Evolutionary conservation across 1,140 invertebrate genomes (phyloP).

Genomic region (Brachionus asplanchnoidis): DNA sequence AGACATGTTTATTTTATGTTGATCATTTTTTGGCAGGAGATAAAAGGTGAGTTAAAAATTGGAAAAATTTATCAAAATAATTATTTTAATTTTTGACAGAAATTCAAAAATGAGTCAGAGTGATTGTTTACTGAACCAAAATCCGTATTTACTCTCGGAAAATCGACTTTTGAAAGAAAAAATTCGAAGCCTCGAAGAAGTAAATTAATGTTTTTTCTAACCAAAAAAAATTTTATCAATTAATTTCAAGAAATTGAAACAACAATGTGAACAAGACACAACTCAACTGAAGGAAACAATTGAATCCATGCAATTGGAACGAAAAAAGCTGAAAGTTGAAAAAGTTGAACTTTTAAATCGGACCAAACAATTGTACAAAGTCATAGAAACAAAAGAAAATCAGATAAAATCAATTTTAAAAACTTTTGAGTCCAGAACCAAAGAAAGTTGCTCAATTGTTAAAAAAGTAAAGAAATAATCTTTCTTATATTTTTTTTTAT

Average conservation of each 20-base stretch:
- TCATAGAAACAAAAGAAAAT: slow-evolving; percentile 30
- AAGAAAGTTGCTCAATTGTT: neutral
- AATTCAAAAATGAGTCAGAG: neutral
- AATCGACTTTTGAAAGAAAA: slow-evolving; percentile 9
- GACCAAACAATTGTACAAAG: slow-evolving; percentile 17
- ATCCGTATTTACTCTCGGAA: slow-evolving; percentile 5
- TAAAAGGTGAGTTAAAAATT: neutral
- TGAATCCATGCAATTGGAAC: neutral
- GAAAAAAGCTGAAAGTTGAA: slow-evolving; percentile 17
- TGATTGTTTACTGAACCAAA: neutral
- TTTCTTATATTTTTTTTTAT: no score
- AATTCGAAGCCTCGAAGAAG: neutral
- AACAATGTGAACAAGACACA: neutral
- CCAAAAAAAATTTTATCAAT: neutral
- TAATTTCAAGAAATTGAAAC: neutral
- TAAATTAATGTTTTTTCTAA: neutral
- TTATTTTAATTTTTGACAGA: neutral
- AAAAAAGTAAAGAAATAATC: neutral
- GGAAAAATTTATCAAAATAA: neutral
- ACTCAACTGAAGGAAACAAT: neutral
- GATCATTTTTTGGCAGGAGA: neutral
- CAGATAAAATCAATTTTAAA: slow-evolving; percentile 8
- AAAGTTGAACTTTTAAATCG: slow-evolving; percentile 19
- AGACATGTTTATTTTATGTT: slow-evolving; percentile 12
- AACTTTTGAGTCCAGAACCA: neutral